These are phyloP conservation scores for Punctoribates punctum DNA, from an alignment of 2,888 invertebrate genomes.

Conservation along the genomic window DNA sequence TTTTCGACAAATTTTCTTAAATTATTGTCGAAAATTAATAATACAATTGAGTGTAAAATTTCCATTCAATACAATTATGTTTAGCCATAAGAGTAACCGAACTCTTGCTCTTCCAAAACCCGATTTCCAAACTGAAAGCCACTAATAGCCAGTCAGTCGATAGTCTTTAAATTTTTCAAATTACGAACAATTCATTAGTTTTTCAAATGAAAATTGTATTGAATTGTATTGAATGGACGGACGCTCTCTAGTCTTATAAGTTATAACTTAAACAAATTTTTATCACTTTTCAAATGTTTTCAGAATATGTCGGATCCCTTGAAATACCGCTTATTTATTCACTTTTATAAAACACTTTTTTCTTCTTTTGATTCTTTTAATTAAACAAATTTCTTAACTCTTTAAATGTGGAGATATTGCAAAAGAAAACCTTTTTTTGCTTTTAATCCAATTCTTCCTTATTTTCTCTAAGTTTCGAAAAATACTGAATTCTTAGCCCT, in stretches of 20 bases:
- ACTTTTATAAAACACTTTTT: too few species aligned
- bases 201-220: neutral
- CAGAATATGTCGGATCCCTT: neutral
- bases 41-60: neutral
- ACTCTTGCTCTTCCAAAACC: too few species aligned
- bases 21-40: neutral
- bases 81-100: too few species aligned
- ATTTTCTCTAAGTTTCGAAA: too few species aligned
- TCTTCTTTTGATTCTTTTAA: too few species aligned
- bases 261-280: neutral
- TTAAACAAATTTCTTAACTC: too few species aligned
- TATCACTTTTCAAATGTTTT: neutral
- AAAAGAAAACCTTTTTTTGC: too few species aligned
- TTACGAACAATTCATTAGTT: neutral
- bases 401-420: too few species aligned
- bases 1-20: neutral
- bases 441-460: too few species aligned
- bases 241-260: constrained; percentile 17
- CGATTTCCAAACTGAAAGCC: too few species aligned
- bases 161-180: neutral
- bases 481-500: too few species aligned
- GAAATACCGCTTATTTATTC: neutral
- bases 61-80: neutral
- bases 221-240: neutral
- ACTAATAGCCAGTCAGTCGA: neutral